phyloP scores from a whole-genome alignment of 1,140 invertebrate species.

The Drosophila orena region DNA sequence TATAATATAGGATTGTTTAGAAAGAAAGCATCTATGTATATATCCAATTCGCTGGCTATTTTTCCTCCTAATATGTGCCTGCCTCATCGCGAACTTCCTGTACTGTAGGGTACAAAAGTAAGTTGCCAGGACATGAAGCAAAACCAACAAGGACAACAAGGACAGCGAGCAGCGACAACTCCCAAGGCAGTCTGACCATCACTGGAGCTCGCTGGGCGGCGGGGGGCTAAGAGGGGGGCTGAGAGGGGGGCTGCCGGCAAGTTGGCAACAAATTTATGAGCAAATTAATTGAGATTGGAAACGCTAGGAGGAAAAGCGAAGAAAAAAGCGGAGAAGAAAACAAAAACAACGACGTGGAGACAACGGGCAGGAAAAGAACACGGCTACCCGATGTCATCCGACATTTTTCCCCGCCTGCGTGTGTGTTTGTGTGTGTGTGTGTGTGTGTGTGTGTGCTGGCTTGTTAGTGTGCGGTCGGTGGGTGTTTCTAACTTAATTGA shows the following conservation, averaged over 20 bases:
- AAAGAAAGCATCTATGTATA: too few species aligned
- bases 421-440: not conserved
- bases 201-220: constrained; percentile 3
- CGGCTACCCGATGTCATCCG: constrained; percentile 61
- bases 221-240: not conserved
- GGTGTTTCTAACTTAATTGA: constrained; percentile 79
- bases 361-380: constrained; percentile 24
- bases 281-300: constrained; percentile 84
- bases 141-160: constrained; percentile 72
- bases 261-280: constrained; percentile 82
- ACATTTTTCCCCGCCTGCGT: constrained; percentile 16
- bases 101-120: constrained; percentile 3
- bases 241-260: constrained; percentile 23
- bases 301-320: constrained; percentile 56
- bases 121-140: constrained; percentile 70
- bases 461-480: constrained; percentile 59
- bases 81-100: too few species aligned
- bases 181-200: constrained; percentile 31
- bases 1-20: too few species aligned
- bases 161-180: constrained; percentile 40
- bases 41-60: too few species aligned
- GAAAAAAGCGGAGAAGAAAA: constrained; percentile 15
- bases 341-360: constrained; percentile 14
- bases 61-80: too few species aligned
- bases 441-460: constrained; percentile 2